phyloP scores from a whole-genome alignment of 1,140 invertebrate species.

The Orius insidiosus region DNA sequence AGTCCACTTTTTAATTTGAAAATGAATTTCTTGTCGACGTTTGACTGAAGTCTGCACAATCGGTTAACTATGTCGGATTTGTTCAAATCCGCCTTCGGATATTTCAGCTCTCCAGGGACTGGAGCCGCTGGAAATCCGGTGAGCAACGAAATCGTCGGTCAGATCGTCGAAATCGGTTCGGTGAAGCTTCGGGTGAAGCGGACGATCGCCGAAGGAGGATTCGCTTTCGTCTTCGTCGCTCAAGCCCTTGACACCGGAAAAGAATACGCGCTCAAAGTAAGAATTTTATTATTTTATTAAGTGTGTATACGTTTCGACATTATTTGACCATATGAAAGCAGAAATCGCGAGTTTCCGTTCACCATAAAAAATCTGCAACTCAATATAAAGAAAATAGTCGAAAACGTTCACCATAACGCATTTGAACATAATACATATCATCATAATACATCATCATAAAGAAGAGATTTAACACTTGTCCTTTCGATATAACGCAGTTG shows the following conservation, averaged over 20 bases:
- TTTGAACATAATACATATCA: too few relatives aligned
- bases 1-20: too few relatives aligned
- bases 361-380: too few relatives aligned
- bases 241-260: slow-evolving; percentile 72
- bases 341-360: too few relatives aligned
- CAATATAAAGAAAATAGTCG: too few relatives aligned
- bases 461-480: too few relatives aligned
- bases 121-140: slow-evolving; percentile 30
- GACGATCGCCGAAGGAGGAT: slow-evolving; percentile 90
- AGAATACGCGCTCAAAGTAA: slow-evolving; percentile 75
- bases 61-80: slow-evolving; percentile 74
- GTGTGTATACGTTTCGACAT: too few relatives aligned
- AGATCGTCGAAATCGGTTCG: slow-evolving; percentile 72
- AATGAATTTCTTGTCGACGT: background rate
- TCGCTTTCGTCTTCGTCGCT: slow-evolving; percentile 84
- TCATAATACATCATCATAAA: too few relatives aligned
- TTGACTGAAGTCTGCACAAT: background rate
- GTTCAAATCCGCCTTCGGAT: slow-evolving; percentile 73
- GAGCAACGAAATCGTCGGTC: slow-evolving; percentile 81
- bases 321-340: too few relatives aligned
- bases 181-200: slow-evolving; percentile 75
- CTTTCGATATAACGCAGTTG: too few relatives aligned
- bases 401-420: too few relatives aligned
- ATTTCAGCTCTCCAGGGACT: slow-evolving; percentile 40
- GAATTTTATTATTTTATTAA: slow-evolving; percentile 11